Conservation (phyloP, 1,140 invertebrate genomes). For the Eurosta solidaginis region DNA sequence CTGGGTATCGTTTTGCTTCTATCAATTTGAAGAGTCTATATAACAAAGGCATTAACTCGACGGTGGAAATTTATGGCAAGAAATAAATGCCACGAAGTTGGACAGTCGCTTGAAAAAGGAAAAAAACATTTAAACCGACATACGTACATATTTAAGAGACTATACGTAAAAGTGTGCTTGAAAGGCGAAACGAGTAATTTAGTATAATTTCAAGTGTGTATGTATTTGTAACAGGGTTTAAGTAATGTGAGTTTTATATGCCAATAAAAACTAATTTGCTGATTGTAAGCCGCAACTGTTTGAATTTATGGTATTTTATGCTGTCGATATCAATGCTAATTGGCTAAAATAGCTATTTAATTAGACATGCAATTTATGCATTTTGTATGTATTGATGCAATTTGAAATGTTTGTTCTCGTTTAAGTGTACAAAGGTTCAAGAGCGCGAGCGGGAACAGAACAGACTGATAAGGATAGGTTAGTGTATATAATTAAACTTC, state of each 20-base stretch:
- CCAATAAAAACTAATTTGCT: neutral
- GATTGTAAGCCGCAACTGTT: constrained; percentile 8
- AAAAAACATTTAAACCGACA: neutral
- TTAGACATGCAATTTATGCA: neutral
- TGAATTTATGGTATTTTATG: neutral
- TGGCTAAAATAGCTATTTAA: constrained; percentile 4
- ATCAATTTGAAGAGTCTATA: constrained; percentile 42
- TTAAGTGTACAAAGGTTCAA: too few relatives aligned
- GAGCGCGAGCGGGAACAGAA: too few relatives aligned
- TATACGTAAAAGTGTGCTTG: neutral
- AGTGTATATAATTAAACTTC: too few relatives aligned
- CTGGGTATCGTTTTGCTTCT: constrained; percentile 36
- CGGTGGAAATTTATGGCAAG: constrained; percentile 22
- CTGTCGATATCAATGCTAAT: neutral
- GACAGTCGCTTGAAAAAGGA: neutral
- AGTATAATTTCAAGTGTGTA: neutral
- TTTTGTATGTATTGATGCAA: too few relatives aligned
- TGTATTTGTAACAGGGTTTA: too few relatives aligned
- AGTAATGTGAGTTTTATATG: constrained; percentile 15
- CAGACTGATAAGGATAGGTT: too few relatives aligned
- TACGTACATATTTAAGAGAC: neutral
- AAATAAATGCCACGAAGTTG: neutral
- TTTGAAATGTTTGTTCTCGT: too few relatives aligned
- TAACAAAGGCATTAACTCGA: constrained; percentile 27
- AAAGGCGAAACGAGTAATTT: neutral